Evolutionary conservation across 2,797 vertebrate genomes (phyloP).

Genomic region (Urocyon cinereoargenteus): DNA sequence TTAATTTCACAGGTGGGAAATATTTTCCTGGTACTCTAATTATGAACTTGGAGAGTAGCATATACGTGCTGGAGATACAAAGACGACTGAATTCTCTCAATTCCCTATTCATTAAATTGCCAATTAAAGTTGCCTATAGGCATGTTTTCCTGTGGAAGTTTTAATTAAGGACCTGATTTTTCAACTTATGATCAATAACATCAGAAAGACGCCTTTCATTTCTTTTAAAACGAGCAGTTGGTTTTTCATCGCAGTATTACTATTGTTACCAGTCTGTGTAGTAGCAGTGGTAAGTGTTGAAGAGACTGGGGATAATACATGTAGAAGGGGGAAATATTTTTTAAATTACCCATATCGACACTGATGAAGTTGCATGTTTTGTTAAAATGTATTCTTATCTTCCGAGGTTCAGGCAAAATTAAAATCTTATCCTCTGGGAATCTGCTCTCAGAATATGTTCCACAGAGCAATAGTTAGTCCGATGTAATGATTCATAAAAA

Average conservation of each 20-base stretch:
- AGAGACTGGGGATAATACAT: not conserved
- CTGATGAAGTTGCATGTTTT: not conserved
- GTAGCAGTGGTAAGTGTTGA: not conserved
- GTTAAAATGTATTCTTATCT: not conserved
- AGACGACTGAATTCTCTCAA: not conserved
- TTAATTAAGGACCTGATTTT: slow-evolving; percentile 14
- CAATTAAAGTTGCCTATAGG: not conserved
- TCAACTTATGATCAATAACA: not conserved
- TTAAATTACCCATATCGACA: not conserved
- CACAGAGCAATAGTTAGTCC: not conserved
- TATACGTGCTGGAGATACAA: not conserved
- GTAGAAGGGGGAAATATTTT: not conserved
- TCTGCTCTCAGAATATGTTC: not conserved
- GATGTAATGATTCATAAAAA: not conserved
- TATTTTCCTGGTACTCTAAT: not conserved
- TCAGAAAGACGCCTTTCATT: not conserved
- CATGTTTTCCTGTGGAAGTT: not conserved
- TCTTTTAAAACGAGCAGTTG: not conserved
- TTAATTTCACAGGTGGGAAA: not conserved
- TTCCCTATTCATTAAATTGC: not conserved
- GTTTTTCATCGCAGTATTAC: not conserved
- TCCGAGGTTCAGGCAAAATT: not conserved
- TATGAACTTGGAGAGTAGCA: not conserved
- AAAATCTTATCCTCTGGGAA: not conserved
- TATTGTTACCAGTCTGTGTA: not conserved